A percentile compares a stretch with the other conserved stretches of the same genome.
phyloP scores from a whole-genome alignment of 2,888 invertebrate genomes.

The Diplazon laetatorius region DNA sequence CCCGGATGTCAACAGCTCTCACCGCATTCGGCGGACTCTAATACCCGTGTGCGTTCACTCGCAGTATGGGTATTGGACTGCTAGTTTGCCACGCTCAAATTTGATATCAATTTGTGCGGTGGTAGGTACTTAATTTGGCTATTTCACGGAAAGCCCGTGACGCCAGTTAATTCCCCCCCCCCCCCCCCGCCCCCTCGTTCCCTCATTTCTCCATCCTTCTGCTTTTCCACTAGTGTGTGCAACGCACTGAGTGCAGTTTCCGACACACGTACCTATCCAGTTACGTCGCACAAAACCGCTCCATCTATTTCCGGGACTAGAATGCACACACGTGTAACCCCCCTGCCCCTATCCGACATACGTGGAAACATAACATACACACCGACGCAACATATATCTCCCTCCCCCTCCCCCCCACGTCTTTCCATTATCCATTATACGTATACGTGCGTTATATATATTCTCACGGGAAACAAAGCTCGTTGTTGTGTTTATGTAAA shows the following conservation, averaged over 20 bases:
- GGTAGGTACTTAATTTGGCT: constrained; percentile 49
- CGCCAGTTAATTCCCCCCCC: constrained; percentile 11
- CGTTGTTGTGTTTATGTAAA: constrained; percentile 42
- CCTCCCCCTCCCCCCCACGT: too few relatives aligned
- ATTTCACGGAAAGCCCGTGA: constrained; percentile 34
- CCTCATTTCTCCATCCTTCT: neutral
- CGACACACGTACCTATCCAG: constrained; percentile 1
- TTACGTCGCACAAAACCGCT: constrained; percentile 25
- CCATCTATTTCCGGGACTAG: constrained; percentile 9
- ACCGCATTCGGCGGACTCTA: constrained; percentile 22
- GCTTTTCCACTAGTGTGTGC: constrained; percentile 23
- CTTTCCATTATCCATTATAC: constrained; percentile 26
- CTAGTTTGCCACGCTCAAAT: constrained; percentile 40
- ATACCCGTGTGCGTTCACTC: constrained; percentile 22
- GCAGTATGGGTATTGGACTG: constrained; percentile 1
- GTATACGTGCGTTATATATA: neutral
- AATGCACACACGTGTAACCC: too few relatives aligned
- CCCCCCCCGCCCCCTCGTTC: neutral
- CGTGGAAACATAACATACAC: constrained; percentile 4
- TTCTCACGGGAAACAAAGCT: constrained; percentile 23
- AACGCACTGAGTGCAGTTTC: neutral
- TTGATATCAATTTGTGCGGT: constrained; percentile 48
- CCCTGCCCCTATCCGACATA: neutral
- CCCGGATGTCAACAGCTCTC: constrained; percentile 29
- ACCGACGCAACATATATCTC: constrained; percentile 12